Conservation (phyloP, 2,797 vertebrate genomes). For the Hyperoplus immaculatus region DNA sequence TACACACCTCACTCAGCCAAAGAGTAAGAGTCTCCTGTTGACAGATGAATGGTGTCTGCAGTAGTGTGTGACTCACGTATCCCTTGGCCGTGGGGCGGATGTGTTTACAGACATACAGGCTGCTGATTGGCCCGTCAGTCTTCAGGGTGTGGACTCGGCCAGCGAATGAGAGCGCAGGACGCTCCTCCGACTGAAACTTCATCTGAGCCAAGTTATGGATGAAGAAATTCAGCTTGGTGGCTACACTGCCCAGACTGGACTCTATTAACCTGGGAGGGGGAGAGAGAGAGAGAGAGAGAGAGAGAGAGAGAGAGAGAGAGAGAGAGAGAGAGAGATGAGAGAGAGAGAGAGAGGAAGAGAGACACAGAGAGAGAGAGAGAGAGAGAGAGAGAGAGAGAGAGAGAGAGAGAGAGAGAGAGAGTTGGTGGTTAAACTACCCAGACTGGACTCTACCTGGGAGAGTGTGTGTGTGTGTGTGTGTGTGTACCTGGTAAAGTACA, state of each 20-base stretch:
- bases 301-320: neutral
- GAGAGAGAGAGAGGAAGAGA: too few species aligned
- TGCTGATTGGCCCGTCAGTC: constrained; percentile 87
- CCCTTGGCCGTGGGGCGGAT: constrained; percentile 90
- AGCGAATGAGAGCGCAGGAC: constrained; percentile 90
- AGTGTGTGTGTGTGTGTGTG: too few species aligned
- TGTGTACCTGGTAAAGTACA: too few species aligned
- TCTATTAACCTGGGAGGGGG: constrained; percentile 87
- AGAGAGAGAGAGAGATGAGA: neutral
- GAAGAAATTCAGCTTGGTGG: constrained; percentile 99
- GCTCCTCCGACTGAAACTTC: constrained; percentile 93
- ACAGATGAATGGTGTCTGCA: too few species aligned
- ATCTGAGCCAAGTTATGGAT: constrained; percentile 98
- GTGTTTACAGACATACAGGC: constrained; percentile 91
- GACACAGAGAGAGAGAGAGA: too few species aligned
- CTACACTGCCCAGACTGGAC: constrained; percentile 95
- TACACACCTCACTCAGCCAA: too few species aligned
- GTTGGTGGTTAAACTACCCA: too few species aligned
- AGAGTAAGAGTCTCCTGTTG: too few species aligned
- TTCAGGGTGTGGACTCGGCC: constrained; percentile 89
- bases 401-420: too few species aligned
- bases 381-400: too few species aligned
- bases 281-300: neutral
- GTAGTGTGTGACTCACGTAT: constrained; percentile 86
- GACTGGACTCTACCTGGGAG: too few species aligned